These are phyloP conservation scores for Elephantulus edwardii DNA, from an alignment of 2,113 vertebrate species.

Conservation along the genomic window DNA sequence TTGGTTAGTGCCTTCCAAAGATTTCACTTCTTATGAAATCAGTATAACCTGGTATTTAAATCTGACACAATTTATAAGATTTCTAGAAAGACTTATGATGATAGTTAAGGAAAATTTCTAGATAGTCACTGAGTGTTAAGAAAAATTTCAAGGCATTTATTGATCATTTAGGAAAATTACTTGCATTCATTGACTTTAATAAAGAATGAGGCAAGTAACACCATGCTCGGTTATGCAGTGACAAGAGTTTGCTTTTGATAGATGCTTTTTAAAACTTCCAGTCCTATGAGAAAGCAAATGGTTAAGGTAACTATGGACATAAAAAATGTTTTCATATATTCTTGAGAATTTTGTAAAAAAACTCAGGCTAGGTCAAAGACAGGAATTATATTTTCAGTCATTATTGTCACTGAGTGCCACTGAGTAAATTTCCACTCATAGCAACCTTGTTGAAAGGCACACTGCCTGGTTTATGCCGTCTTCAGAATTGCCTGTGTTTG, in stretches of 20 bases:
- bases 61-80: neutral
- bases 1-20: conserved; percentile 36
- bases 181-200: neutral
- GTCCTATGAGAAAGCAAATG: neutral
- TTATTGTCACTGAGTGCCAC: neutral
- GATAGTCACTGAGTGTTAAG: neutral
- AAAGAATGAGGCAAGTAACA: neutral
- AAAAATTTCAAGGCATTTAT: neutral
- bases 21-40: conserved; percentile 19
- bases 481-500: neutral
- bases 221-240: neutral
- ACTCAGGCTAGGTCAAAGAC: neutral
- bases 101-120: neutral
- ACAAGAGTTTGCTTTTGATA: conserved; percentile 1
- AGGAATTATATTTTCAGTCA: neutral
- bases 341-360: neutral
- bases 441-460: neutral
- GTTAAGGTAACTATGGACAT: neutral
- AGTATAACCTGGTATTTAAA: conserved; percentile 35
- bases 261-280: neutral
- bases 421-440: neutral
- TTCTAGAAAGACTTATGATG: neutral
- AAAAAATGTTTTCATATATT: neutral
- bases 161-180: no score
- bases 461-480: neutral